Percentiles rank a stretch among this genome's conserved stretches.
phyloP scores from a whole-genome alignment of 1,140 invertebrate genomes.

The Drosophila mayri region DNA sequence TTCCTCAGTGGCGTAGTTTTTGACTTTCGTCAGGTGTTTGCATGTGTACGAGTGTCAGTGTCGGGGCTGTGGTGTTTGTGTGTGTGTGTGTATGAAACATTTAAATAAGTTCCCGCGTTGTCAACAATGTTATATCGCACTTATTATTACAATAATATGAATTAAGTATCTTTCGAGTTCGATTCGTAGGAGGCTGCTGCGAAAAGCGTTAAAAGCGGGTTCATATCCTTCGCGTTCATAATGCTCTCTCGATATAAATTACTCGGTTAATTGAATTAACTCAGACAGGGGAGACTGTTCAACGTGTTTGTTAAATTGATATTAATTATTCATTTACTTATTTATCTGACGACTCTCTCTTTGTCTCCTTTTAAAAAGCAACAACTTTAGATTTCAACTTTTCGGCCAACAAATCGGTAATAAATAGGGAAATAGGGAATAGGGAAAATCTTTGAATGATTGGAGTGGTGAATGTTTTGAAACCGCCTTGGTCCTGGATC shows the following conservation, averaged over 20 bases:
- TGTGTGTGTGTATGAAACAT: slow-evolving; percentile 53
- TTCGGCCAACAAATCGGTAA: slow-evolving; percentile 15
- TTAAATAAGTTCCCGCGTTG: slow-evolving; percentile 67
- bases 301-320: slow-evolving; percentile 50
- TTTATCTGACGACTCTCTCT: slow-evolving; percentile 22
- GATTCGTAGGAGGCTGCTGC: slow-evolving; percentile 52
- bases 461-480: slow-evolving; percentile 41
- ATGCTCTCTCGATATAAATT: slow-evolving; percentile 39
- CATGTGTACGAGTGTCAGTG: slow-evolving; percentile 23
- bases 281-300: slow-evolving; percentile 56
- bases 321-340: slow-evolving; percentile 49
- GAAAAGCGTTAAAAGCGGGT: slow-evolving; percentile 49
- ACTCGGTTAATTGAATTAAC: slow-evolving; percentile 75
- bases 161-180: slow-evolving; percentile 38
- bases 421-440: neutral
- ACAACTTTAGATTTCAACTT: slow-evolving; percentile 70
- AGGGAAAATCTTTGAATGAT: slow-evolving; percentile 2
- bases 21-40: slow-evolving; percentile 47
- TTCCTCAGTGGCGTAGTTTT: slow-evolving; percentile 67
- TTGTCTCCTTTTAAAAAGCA: slow-evolving; percentile 34
- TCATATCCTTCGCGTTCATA: slow-evolving; percentile 25
- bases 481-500: slow-evolving; percentile 65
- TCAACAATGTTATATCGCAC: slow-evolving; percentile 54
- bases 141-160: slow-evolving; percentile 52
- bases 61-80: slow-evolving; percentile 6